Conservation (phyloP, 2,888 invertebrate species). For the Agrotis puta region DNA sequence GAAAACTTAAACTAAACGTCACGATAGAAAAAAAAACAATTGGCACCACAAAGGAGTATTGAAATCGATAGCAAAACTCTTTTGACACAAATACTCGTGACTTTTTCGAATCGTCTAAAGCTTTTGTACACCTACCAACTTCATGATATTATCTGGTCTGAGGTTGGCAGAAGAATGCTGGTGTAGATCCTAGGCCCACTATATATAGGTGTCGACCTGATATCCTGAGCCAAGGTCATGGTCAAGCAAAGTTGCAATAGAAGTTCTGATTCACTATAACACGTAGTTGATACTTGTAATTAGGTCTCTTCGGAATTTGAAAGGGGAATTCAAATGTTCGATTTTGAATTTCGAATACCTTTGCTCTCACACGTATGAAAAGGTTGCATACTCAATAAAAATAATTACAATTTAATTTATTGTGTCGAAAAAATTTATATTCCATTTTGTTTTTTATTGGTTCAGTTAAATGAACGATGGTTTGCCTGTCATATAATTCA, state of each 20-base stretch:
- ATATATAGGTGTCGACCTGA: conserved; percentile 80
- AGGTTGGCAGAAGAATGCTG: conserved; percentile 81
- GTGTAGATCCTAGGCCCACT: conserved; percentile 67
- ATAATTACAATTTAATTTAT: conserved; percentile 37
- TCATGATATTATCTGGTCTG: conserved; percentile 82
- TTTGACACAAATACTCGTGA: conserved; percentile 50
- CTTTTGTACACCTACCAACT: conserved; percentile 81
- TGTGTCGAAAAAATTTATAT: conserved; percentile 1
- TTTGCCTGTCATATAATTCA: conserved; percentile 51
- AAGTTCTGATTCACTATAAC: conserved; percentile 48
- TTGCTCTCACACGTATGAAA: conserved; percentile 18
- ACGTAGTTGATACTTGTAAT: conserved; percentile 36
- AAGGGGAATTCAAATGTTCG: conserved; percentile 29
- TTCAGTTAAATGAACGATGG: background rate
- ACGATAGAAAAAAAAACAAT: conserved; percentile 28
- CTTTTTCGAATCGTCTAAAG: conserved; percentile 20
- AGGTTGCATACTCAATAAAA: conserved; percentile 32
- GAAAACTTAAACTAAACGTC: conserved; percentile 39
- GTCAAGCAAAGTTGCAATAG: conserved; percentile 49
- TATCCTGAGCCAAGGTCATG: conserved; percentile 82
- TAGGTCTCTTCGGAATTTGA: conserved; percentile 45
- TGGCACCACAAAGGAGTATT: conserved; percentile 37
- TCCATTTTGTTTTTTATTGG: conserved; percentile 36
- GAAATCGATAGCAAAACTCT: conserved; percentile 15
- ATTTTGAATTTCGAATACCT: conserved; percentile 39